A percentile compares a stretch with the other conserved stretches of the same genome.
phyloP scores from a whole-genome alignment of 2,113 vertebrate species.

The Catharus bicknelli region DNA sequence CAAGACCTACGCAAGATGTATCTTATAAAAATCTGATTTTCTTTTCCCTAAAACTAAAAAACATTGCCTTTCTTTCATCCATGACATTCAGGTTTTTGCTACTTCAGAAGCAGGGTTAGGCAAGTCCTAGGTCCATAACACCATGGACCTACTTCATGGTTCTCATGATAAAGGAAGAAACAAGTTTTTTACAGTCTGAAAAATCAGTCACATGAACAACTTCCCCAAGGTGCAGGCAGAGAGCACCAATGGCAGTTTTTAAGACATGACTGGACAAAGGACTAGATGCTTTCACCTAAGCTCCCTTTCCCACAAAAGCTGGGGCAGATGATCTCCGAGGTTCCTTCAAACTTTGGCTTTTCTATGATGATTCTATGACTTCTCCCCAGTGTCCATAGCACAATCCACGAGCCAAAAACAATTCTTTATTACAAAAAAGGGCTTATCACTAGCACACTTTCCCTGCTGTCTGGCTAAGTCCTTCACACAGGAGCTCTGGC shows the following conservation, averaged over 20 bases:
- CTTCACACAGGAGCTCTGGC: background rate
- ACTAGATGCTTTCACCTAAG: background rate
- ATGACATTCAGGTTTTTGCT: background rate
- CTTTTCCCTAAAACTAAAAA: background rate
- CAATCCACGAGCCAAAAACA: background rate
- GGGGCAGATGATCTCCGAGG: background rate
- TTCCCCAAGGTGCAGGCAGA: background rate
- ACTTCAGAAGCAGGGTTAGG: background rate
- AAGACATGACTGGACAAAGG: background rate
- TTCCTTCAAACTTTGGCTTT: background rate
- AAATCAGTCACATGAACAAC: background rate
- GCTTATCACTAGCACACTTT: background rate
- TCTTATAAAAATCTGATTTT: background rate
- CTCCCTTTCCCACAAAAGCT: background rate
- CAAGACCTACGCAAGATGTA: rapidly evolving
- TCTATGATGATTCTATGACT: background rate
- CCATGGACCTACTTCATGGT: rapidly evolving
- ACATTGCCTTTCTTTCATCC: background rate
- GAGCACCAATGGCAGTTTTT: background rate
- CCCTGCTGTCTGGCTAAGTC: background rate
- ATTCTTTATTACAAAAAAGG: background rate
- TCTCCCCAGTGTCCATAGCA: background rate
- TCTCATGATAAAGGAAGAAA: background rate
- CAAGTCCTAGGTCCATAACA: background rate
- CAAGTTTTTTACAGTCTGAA: background rate